These are phyloP conservation scores for Anolis sagrei DNA, from an alignment of 2,113 vertebrate species.

Conservation along the genomic window DNA sequence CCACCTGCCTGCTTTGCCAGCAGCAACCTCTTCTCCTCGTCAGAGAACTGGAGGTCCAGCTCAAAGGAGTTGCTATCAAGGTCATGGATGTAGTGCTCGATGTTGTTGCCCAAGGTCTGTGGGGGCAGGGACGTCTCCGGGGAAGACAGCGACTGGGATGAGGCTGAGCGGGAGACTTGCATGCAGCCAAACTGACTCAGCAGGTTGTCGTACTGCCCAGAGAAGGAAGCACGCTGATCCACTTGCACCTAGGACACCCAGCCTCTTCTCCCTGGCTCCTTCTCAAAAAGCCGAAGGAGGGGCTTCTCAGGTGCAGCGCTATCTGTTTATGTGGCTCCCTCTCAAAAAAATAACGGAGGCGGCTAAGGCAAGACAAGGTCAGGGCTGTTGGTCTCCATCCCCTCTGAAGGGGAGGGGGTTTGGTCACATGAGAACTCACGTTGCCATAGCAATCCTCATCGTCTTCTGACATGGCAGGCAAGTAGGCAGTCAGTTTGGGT, in stretches of 20 bases:
- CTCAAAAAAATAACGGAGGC: too few relatives aligned
- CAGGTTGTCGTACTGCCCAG: conserved; percentile 94
- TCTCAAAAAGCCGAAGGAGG: not conserved
- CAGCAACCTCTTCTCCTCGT: conserved; percentile 92
- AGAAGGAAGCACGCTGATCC: conserved; percentile 1
- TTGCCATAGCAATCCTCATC: conserved; percentile 99
- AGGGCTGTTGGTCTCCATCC: not conserved
- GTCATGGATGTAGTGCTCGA: conserved; percentile 98
- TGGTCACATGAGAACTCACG: conserved; percentile 73
- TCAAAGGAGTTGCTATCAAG: conserved; percentile 97
- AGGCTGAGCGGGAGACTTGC: conserved; percentile 92
- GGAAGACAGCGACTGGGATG: conserved; percentile 84
- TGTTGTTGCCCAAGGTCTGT: conserved; percentile 90
- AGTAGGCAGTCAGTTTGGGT: conserved; percentile 95
- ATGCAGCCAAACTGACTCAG: conserved; percentile 98
- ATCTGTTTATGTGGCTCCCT: too few relatives aligned
- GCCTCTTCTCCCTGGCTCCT: not conserved
- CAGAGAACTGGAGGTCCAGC: conserved; percentile 95
- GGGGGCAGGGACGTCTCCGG: conserved; percentile 77
- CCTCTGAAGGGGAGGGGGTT: not conserved
- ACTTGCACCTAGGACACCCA: not conserved
- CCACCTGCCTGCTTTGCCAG: conserved; percentile 94
- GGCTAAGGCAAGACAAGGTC: not conserved
- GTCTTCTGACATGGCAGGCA: conserved; percentile 98
- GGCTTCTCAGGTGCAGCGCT: too few relatives aligned